Conservation (phyloP, 2,797 vertebrate genomes). For the Lagorchestes hirsutus region DNA sequence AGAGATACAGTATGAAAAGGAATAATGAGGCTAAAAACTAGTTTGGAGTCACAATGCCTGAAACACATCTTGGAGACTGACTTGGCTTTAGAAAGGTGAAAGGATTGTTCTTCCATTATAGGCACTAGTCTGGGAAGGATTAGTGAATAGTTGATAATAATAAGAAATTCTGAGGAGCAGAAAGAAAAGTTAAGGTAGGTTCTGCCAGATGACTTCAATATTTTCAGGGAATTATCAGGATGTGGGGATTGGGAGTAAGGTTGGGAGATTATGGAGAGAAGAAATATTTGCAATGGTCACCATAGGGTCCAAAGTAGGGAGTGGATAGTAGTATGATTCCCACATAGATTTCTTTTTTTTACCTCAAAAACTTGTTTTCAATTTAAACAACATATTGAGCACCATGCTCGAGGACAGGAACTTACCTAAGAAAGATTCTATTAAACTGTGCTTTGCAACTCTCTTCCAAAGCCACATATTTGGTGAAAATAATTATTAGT, state of each 20-base stretch:
- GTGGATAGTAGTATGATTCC: neutral
- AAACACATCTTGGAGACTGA: neutral
- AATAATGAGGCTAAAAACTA: neutral
- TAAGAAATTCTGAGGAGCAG: neutral
- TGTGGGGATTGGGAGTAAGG: neutral
- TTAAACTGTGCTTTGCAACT: conserved; percentile 37
- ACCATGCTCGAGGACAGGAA: neutral
- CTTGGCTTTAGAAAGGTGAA: neutral
- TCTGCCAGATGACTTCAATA: neutral
- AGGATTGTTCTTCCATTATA: neutral
- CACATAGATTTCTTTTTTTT: too few species aligned
- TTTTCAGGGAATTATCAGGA: neutral
- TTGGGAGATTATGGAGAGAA: neutral
- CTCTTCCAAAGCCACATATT: conserved; percentile 33
- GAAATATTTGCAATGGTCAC: neutral
- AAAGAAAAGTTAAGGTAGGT: neutral
- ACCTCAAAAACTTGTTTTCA: neutral
- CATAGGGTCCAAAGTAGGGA: neutral
- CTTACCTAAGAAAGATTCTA: neutral
- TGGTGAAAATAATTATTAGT: neutral
- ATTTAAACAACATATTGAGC: neutral
- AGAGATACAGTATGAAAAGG: neutral
- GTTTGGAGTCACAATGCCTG: neutral
- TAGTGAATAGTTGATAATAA: neutral
- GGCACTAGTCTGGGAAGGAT: neutral